phyloP scores from a whole-genome alignment of 2,888 invertebrate species.

The Galerucella calmariensis region DNA sequence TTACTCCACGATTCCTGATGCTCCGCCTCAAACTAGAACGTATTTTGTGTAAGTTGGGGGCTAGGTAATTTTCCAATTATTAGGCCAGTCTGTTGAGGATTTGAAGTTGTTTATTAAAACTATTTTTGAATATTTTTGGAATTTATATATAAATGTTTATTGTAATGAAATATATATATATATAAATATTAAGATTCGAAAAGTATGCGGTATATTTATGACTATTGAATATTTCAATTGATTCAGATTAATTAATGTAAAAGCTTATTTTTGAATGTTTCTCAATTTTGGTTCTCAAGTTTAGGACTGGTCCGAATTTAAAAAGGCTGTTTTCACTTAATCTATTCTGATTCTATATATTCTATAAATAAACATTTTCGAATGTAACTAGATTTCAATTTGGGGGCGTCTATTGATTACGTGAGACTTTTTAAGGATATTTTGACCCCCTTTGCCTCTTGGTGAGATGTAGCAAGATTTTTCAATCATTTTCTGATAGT shows the following conservation, averaged over 20 bases:
- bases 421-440: no score
- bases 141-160: not conserved
- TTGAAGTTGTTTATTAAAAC: slow-evolving; percentile 7
- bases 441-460: no score
- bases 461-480: no score
- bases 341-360: slow-evolving; percentile 41
- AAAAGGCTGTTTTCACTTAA: slow-evolving; percentile 59
- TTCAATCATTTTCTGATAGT: no score
- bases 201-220: not conserved
- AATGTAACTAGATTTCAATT: slow-evolving; percentile 49
- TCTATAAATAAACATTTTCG: slow-evolving; percentile 49
- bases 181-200: no score
- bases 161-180: not conserved
- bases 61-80: slow-evolving; percentile 17
- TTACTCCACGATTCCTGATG: slow-evolving; percentile 65
- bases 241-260: not conserved
- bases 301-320: slow-evolving; percentile 40
- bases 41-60: slow-evolving; percentile 62
- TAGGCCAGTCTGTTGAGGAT: slow-evolving; percentile 8
- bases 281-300: slow-evolving; percentile 24
- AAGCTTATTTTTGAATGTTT: not conserved
- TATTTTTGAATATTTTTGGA: slow-evolving; percentile 1
- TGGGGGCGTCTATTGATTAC: no score
- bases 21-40: slow-evolving; percentile 62
- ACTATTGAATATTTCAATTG: not conserved